A percentile compares a stretch with the other conserved stretches of the same genome.
These are phyloP conservation scores for Nephrotoma guestfalica DNA, from an alignment of 2,888 invertebrate species.

Conservation along the genomic window DNA sequence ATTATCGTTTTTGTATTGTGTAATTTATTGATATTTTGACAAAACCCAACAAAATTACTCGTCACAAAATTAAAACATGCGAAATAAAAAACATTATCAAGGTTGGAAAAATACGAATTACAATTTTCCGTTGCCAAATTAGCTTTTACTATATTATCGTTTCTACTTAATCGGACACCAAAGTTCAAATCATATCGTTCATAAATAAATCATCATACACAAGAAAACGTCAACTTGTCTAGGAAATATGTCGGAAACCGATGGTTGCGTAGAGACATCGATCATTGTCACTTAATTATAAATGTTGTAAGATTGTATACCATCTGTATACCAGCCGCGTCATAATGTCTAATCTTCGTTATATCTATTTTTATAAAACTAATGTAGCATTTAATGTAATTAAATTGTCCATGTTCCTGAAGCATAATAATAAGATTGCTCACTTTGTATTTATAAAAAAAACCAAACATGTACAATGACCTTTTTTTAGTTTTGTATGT, in stretches of 20 bases:
- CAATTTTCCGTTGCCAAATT: neutral
- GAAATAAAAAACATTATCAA: neutral
- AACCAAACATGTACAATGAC: neutral
- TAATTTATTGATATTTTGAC: neutral
- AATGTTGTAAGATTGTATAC: neutral
- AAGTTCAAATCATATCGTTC: neutral
- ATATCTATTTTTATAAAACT: neutral
- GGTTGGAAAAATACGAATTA: neutral
- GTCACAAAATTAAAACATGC: neutral
- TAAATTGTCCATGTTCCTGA: neutral
- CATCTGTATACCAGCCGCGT: neutral
- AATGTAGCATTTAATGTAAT: neutral
- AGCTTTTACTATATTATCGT: neutral
- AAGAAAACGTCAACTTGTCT: neutral
- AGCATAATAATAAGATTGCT: neutral
- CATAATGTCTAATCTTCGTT: neutral
- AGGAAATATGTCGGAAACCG: neutral
- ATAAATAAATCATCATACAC: neutral
- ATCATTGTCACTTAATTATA: neutral
- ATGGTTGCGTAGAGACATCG: neutral
- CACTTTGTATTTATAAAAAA: neutral
- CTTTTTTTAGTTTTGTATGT: neutral
- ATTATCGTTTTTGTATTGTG: neutral
- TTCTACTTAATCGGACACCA: neutral
- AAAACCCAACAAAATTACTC: neutral